Conservation (phyloP, 2,797 vertebrate genomes). For the Denticeps clupeoides region DNA sequence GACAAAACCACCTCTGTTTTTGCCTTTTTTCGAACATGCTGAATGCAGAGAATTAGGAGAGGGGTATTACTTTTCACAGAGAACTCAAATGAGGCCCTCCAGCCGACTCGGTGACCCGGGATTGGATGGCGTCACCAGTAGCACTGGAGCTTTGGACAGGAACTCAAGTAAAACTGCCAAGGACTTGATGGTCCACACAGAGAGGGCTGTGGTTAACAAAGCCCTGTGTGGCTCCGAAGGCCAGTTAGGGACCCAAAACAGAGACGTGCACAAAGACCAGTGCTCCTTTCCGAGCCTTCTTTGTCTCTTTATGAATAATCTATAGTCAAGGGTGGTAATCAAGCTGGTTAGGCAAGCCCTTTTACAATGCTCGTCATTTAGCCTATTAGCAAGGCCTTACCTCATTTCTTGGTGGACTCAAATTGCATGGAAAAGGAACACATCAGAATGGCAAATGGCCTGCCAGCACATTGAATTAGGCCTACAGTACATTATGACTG, state of each 20-base stretch:
- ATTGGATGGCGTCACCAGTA: constrained; percentile 25
- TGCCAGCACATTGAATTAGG: constrained; percentile 37
- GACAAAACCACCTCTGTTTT: too few species aligned
- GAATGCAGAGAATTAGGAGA: background rate
- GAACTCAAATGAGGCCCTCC: constrained; percentile 5
- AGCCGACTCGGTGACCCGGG: constrained; percentile 7
- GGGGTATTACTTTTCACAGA: constrained; percentile 2
- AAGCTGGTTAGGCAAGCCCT: constrained; percentile 44
- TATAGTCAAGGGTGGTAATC: constrained; percentile 51
- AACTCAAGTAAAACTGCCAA: constrained; percentile 30
- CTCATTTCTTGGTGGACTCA: constrained; percentile 59
- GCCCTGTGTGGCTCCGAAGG: constrained; percentile 24
- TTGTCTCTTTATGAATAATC: constrained; percentile 61
- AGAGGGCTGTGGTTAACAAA: constrained; percentile 29
- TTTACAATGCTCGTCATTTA: constrained; percentile 51
- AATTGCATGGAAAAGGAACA: constrained; percentile 56
- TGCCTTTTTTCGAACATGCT: background rate
- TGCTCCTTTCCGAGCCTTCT: constrained; percentile 40
- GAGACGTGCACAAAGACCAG: constrained; percentile 40
- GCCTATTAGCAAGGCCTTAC: constrained; percentile 53
- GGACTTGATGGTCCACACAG: constrained; percentile 26
- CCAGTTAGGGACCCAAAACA: constrained; percentile 31
- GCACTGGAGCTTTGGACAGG: constrained; percentile 30
- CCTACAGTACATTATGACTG: constrained; percentile 28
- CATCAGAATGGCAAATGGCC: constrained; percentile 49